phyloP scores from a whole-genome alignment of 2,888 invertebrate genomes.

The Proisotoma minuta region DNA sequence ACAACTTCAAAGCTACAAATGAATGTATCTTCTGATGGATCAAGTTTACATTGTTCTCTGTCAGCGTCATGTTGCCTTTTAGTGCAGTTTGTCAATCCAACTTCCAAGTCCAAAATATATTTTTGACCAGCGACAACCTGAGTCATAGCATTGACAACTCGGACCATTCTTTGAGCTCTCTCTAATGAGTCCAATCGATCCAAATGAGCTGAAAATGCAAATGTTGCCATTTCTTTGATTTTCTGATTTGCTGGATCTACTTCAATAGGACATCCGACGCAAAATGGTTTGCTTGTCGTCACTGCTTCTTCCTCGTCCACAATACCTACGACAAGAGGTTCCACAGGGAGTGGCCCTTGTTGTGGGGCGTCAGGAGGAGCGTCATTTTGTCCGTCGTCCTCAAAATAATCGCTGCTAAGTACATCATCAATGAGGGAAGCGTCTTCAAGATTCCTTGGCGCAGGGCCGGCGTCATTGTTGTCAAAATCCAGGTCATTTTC shows the following conservation, averaged over 20 bases:
- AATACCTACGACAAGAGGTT: conserved; percentile 15
- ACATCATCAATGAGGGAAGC: conserved; percentile 21
- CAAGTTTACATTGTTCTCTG: conserved; percentile 50
- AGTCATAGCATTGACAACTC: conserved; percentile 46
- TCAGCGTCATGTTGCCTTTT: conserved; percentile 48
- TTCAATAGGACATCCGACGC: conserved; percentile 46
- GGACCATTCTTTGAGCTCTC: conserved; percentile 37
- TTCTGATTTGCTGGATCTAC: conserved; percentile 41
- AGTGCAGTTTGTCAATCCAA: conserved; percentile 58
- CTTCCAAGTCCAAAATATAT: conserved; percentile 58
- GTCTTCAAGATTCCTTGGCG: not conserved
- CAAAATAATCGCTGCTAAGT: conserved; percentile 23
- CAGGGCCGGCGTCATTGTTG: not conserved
- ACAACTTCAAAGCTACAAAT: conserved; percentile 61
- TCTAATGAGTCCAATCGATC: conserved; percentile 18
- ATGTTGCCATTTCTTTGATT: conserved; percentile 44
- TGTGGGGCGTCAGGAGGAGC: not conserved
- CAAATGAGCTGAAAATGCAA: conserved; percentile 42
- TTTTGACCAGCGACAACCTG: conserved; percentile 57
- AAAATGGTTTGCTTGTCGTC: conserved; percentile 35
- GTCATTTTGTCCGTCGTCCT: conserved; percentile 1
- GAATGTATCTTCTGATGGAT: conserved; percentile 48
- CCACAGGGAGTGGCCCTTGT: conserved; percentile 1
- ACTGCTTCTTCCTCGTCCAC: conserved; percentile 27
- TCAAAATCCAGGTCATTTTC: not conserved